Base-by-base conservation (phyloP, 2,888 invertebrate species). In the Catotricha subobsoleta region DNA sequence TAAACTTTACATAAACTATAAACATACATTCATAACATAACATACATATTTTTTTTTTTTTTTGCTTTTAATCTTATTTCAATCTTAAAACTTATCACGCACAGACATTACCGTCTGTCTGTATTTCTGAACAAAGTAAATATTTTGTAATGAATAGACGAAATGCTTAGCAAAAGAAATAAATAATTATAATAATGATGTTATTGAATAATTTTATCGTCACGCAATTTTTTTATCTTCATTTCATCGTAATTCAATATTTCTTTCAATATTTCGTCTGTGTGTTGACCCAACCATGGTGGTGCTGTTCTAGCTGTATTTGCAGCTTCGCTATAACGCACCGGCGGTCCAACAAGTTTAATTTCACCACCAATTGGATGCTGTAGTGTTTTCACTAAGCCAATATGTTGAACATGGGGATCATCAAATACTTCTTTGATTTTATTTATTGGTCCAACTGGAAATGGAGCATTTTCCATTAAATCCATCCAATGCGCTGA, bases 361-460 rank as follows among this genome's bases (percentile, higher is more conserved):
- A 94, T 65, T 13, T 56, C 60, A 0, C 83, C 86, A 18, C 76
- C 75, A 23, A 65, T 65, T 0, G 77, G 68, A 61, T 91, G 86
- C 0, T 67, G 56, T 46, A 87, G 48, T 44, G 74, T 74, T 57
- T 82, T 72, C 0, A 87, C 80, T 42, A 87, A 55, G n/a, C 66
- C 70, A 45, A 80, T 75, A 2, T 71, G 67, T 47, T 72, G 68
- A 0, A 94, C 74, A 62, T 95, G 95, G 2, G 80, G 78, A 66
- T 95, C 90, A 39, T 75, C 69, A 58, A 95, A 95, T 0, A 84
- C 86, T 62, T 87, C 76, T 46, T 72, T 64, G 60, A 95, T 75
- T 31, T 69, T 76, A 63, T 97, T 95, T 3, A 97, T 75, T 0
- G 91, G 90, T 0, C 91, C 94, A 52, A 78, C 81, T 0, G 95